Conservation (phyloP, 2,888 invertebrate species). For the Leptinotarsa rubiginosa region DNA sequence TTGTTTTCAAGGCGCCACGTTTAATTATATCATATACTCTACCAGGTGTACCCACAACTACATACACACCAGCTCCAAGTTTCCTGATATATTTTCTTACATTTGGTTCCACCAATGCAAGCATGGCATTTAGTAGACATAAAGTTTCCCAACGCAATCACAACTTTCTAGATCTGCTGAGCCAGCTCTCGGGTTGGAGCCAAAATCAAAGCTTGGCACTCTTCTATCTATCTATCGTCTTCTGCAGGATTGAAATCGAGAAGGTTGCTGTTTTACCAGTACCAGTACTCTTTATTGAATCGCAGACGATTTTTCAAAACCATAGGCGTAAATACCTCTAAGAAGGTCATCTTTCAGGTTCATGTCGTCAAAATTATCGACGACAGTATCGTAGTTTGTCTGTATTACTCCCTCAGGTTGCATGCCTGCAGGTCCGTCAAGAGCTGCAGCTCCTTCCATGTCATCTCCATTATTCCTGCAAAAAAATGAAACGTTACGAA, state of each 20-base stretch:
- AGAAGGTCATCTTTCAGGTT: conserved; percentile 94
- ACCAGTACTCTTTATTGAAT: conserved; percentile 98
- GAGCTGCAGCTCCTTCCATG: conserved; percentile 65
- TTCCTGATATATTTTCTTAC: conserved; percentile 97
- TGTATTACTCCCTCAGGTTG: conserved; percentile 93
- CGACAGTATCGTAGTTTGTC: conserved; percentile 92
- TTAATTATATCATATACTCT: conserved; percentile 88
- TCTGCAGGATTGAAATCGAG: conserved; percentile 97
- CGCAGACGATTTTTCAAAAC: conserved; percentile 99
- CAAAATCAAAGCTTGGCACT: conserved; percentile 97
- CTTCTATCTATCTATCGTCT: conserved; percentile 87
- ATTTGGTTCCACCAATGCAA: conserved; percentile 99
- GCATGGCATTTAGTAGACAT: conserved; percentile 98
- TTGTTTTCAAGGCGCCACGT: conserved; percentile 88
- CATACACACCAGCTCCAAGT: conserved; percentile 93
- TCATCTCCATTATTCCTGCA: conserved; percentile 76
- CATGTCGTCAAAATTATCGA: conserved; percentile 99
- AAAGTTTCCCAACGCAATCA: conserved; percentile 97
- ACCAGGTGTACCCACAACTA: conserved; percentile 93
- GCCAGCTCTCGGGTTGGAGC: conserved; percentile 92
- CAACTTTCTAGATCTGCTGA: conserved; percentile 82
- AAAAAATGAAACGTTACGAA: no score
- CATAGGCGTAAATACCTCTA: conserved; percentile 98
- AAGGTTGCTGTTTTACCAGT: conserved; percentile 99
- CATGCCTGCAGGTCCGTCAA: conserved; percentile 86